phyloP scores from a whole-genome alignment of 1,140 invertebrate species.

The Mesaphorura yosii region DNA sequence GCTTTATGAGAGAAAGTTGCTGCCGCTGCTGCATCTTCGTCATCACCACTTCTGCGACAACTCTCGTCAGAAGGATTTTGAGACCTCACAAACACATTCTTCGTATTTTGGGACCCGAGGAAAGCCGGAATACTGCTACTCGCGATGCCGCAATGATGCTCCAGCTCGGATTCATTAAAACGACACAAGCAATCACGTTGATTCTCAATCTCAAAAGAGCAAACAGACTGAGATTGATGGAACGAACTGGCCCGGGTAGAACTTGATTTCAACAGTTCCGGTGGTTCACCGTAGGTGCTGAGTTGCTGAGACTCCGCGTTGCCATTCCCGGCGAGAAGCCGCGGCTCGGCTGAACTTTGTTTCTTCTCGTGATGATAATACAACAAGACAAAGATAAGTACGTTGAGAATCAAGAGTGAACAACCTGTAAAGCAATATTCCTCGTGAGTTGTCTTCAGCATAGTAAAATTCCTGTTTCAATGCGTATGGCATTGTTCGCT shows the following conservation, averaged over 20 bases:
- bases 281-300: slow-evolving; percentile 26
- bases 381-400: slow-evolving; percentile 72
- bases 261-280: slow-evolving; percentile 29
- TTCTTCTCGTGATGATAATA: slow-evolving; percentile 78
- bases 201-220: neutral
- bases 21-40: no score
- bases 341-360: slow-evolving; percentile 45
- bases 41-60: neutral
- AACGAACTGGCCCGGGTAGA: slow-evolving; percentile 23
- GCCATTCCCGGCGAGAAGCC: slow-evolving; percentile 45
- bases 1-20: no score
- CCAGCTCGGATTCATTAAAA: no score
- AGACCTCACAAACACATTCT: slow-evolving; percentile 2
- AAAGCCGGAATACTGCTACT: neutral
- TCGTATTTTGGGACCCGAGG: neutral
- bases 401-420: slow-evolving; percentile 68
- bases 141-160: slow-evolving; percentile 1
- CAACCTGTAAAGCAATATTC: slow-evolving; percentile 42
- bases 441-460: neutral
- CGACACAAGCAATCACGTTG: no score
- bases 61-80: neutral
- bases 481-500: no score
- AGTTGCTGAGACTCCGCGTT: neutral
- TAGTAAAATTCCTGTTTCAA: no score
- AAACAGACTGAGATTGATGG: slow-evolving; percentile 11